Conservation (phyloP, 2,888 invertebrate genomes). For the Asteroscopus sphinx region DNA sequence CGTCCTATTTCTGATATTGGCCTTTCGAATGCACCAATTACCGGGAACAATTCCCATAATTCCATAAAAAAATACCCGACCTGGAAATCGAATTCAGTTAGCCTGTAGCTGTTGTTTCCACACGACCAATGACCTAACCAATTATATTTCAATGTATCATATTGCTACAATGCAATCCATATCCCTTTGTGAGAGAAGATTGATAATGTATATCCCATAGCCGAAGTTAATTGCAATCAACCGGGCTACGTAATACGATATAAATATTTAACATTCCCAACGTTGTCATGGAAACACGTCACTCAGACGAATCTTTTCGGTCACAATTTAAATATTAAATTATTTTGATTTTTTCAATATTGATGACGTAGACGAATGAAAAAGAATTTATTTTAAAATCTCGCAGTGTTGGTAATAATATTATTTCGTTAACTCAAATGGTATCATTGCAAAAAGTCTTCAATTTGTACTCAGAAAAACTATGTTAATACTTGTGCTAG, state of each 20-base stretch:
- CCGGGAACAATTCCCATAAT: no score
- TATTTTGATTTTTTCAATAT: conserved; percentile 43
- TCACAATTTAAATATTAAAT: conserved; percentile 58
- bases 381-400: conserved; percentile 16
- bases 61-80: no score
- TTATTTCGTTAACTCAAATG: conserved; percentile 13
- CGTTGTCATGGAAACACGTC: conserved; percentile 40
- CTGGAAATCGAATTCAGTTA: no score
- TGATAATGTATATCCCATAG: conserved; percentile 52
- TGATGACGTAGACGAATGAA: conserved; percentile 10
- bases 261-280: conserved; percentile 65
- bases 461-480: conserved; percentile 4
- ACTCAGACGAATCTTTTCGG: conserved; percentile 48
- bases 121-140: conserved; percentile 8
- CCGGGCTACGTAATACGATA: conserved; percentile 58
- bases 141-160: conserved; percentile 33
- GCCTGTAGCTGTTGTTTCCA: background rate
- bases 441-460: conserved; percentile 2
- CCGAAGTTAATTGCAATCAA: conserved; percentile 65
- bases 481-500: background rate
- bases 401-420: conserved; percentile 2
- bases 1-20: no score
- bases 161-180: conserved; percentile 41
- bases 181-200: conserved; percentile 56
- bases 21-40: no score